Conservation (phyloP, 2,113 vertebrate species). For the Carassius carassius region DNA sequence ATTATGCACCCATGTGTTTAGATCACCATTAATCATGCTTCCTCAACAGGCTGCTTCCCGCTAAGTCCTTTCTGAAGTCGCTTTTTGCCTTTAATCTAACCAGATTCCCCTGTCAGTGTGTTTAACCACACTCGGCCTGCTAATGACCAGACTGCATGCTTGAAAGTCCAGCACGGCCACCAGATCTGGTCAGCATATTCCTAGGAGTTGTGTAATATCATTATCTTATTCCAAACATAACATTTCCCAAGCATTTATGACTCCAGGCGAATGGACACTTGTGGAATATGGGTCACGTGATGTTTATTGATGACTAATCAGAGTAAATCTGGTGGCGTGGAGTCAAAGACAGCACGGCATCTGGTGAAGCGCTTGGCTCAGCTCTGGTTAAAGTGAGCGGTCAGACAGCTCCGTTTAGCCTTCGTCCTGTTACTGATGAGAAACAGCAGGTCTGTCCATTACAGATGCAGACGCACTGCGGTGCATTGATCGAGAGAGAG, state of each 20-base stretch:
- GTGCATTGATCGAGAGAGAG: constrained; percentile 67
- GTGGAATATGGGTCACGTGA: not conserved
- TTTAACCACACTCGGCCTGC: not conserved
- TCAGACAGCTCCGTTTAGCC: constrained; percentile 58
- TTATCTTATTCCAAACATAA: no score
- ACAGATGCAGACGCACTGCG: constrained; percentile 66
- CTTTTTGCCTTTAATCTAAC: constrained; percentile 26
- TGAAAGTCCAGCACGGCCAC: not conserved
- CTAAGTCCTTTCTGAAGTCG: constrained; percentile 17
- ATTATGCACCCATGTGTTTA: constrained; percentile 37
- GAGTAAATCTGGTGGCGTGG: not conserved
- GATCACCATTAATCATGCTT: constrained; percentile 10
- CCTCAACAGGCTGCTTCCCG: not conserved
- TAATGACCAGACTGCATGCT: not conserved
- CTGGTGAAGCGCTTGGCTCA: not conserved
- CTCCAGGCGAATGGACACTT: not conserved
- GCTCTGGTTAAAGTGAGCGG: no score
- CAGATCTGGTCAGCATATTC: not conserved
- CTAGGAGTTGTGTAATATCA: not conserved
- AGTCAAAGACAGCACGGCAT: not conserved
- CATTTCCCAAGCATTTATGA: not conserved
- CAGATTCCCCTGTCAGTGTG: not conserved
- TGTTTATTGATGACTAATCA: not conserved
- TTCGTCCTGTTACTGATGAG: not conserved
- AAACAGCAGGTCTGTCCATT: constrained; percentile 28